phyloP scores from a whole-genome alignment of 2,888 invertebrate species.

The Petrolisthes manimaculis region DNA sequence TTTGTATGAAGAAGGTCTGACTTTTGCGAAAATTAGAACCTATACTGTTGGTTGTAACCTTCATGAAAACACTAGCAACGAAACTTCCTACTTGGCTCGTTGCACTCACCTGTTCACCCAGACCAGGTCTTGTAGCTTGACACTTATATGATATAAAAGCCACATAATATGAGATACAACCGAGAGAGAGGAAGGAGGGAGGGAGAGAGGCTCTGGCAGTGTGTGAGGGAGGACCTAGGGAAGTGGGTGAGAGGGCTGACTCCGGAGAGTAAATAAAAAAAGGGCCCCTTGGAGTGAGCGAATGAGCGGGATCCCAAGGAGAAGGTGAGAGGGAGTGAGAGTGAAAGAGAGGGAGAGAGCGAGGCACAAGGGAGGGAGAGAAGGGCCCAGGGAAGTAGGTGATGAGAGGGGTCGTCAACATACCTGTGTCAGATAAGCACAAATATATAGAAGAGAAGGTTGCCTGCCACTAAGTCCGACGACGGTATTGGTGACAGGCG shows the following conservation, averaged over 20 bases:
- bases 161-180: too few species aligned
- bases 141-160: too few species aligned
- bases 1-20: too few species aligned
- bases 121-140: too few species aligned
- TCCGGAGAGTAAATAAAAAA: background rate
- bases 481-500: too few species aligned
- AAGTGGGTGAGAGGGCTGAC: background rate
- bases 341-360: background rate
- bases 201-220: background rate
- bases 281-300: background rate
- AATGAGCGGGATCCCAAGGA: background rate
- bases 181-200: background rate
- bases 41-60: too few species aligned
- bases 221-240: background rate
- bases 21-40: too few species aligned
- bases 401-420: background rate
- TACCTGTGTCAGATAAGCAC: conserved; percentile 5
- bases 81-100: too few species aligned
- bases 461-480: background rate
- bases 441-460: background rate
- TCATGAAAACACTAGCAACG: too few species aligned
- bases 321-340: too few species aligned
- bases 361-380: background rate
- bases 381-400: background rate
- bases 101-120: too few species aligned